Evolutionary conservation across 2,113 vertebrate species (phyloP), one percentile per base, ranked within the genome.

Genomic region (Upupa epops): DNA sequence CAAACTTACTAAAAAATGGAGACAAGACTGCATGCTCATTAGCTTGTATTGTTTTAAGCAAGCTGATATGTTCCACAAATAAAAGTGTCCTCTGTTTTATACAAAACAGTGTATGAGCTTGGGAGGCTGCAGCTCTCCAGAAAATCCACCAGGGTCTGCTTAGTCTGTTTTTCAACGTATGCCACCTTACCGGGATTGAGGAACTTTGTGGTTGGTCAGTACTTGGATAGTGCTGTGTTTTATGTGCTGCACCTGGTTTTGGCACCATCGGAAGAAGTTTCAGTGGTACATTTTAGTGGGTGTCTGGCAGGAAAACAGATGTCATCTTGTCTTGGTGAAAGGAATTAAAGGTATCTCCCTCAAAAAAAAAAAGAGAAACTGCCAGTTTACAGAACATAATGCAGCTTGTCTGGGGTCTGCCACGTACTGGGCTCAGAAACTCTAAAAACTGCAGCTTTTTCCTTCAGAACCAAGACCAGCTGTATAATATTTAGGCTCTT

Each of bases 1-100:
- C 56, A 90, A 89, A 81, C 70, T 86, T 83, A 71, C 66, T 88
- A 52, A 86, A 86, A 90, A 77, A 88, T 74, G 73, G 45, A 94
- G 61, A 11, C 74, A 69, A 14, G 31, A 63, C 36, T 70, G 16
- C 55, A 17, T 78, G 75, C 82, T 51, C 51, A 24, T 75, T 85
- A 72, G 69, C 59, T 82, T 84, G 64, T 76, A 87, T 94, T 93
- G 74, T 95, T 94, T 77, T 84, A 83, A 78, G 66, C 18, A 81
- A 90, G 69, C 74, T 71, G 72, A 63, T 88, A 73, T 0, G 0
- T 94, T 86, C 88, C 80, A 71, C 32, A 83, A 86, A 86, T 59
- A 92, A 90, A 66, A 61, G 63, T 51, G 36, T 48, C 71, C 48
- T 88, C 92, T 81, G 64, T 83, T 76, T 74, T 55, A 55, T 42